phyloP scores from a whole-genome alignment of 2,888 invertebrate genomes.

The Andrena bicolor region DNA sequence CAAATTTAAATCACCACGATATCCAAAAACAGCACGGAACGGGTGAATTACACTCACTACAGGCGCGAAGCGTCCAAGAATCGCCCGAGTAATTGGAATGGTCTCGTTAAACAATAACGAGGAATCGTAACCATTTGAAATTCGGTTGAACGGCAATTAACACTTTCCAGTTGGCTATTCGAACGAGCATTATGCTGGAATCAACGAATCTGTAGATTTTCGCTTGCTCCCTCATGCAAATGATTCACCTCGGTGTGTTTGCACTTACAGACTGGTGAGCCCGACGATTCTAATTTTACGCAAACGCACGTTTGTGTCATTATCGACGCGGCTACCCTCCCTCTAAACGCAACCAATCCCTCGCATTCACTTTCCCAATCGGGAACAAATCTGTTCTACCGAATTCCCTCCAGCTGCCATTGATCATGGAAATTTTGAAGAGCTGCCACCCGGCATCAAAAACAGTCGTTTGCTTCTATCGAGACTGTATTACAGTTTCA shows the following conservation, averaged over 20 bases:
- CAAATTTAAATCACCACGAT: too few species aligned
- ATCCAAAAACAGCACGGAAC: too few species aligned
- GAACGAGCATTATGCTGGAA: constrained; percentile 46
- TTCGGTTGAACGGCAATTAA: constrained; percentile 63
- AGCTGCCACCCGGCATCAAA: constrained; percentile 2
- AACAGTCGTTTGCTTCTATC: not conserved
- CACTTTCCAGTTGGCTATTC: constrained; percentile 63
- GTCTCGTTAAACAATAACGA: constrained; percentile 42
- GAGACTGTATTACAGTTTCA: constrained; percentile 29
- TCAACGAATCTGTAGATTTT: constrained; percentile 59
- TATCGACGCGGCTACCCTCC: constrained; percentile 26
- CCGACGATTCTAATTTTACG: constrained; percentile 73
- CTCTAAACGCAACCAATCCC: constrained; percentile 26
- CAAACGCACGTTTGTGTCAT: constrained; percentile 55
- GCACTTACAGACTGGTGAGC: constrained; percentile 61
- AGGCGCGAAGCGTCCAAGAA: not conserved
- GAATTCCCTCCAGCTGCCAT: not conserved
- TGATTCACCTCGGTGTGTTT: constrained; percentile 76
- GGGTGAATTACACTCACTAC: too few species aligned
- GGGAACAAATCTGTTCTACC: not conserved
- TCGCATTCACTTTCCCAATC: not conserved
- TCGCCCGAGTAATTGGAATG: constrained; percentile 1
- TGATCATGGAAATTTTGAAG: not conserved
- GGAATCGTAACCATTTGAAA: constrained; percentile 26
- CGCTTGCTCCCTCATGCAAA: constrained; percentile 68